Evolutionary conservation across 2,888 invertebrate genomes (phyloP).

Genomic region (Piscicola geometra): DNA sequence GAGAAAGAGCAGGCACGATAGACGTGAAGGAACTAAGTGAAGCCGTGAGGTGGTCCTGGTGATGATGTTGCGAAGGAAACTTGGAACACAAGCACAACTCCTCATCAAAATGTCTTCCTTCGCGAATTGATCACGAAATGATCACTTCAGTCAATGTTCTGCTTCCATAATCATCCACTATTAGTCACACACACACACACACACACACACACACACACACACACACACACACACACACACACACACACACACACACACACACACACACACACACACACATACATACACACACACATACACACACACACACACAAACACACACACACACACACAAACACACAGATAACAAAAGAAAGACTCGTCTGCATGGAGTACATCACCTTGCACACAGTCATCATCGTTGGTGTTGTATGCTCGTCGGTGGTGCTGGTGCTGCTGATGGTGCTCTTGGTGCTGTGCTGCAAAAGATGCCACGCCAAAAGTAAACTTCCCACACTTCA

Average conservation of each 20-base stretch:
- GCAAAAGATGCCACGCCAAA: conserved; percentile 36
- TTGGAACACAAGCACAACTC: too few species aligned
- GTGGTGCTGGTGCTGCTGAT: conserved; percentile 47
- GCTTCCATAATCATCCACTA: too few species aligned
- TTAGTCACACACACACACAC: too few species aligned
- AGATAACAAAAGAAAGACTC: too few species aligned
- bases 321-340: neutral
- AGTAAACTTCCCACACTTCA: conserved; percentile 28
- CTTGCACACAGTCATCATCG: conserved; percentile 47
- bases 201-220: neutral
- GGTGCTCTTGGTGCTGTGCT: conserved; percentile 48
- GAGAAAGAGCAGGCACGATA: too few species aligned
- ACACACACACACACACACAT: conserved; percentile 1
- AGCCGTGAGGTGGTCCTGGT: too few species aligned
- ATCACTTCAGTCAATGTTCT: too few species aligned
- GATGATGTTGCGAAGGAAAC: too few species aligned
- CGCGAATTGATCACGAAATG: too few species aligned
- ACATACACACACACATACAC: conserved; percentile 5
- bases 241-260: neutral
- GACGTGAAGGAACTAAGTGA: too few species aligned
- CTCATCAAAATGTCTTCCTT: too few species aligned
- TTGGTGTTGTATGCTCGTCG: conserved; percentile 49
- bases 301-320: conserved; percentile 8
- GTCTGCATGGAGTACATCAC: conserved; percentile 30
- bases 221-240: neutral